Base-by-base conservation (phyloP, 2,113 vertebrate species). In the Xenopus laevis region DNA sequence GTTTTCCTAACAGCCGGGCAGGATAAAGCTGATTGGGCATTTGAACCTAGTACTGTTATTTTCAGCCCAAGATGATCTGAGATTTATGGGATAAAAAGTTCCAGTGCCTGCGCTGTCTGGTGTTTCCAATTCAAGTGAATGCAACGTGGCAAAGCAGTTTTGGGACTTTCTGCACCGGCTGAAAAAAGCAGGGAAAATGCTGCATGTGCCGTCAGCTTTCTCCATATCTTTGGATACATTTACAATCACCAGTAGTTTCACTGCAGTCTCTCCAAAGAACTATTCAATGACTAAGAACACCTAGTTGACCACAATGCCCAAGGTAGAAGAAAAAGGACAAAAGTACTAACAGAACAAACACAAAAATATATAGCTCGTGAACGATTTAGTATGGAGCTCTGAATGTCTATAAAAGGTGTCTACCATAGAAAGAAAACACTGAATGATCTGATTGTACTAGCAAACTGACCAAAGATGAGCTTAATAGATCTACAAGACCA, bases 291-390 rank as follows among this genome's bases (percentile, higher is more conserved):
- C 67, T 47, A 16, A 13, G 12, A 86, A 78, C 85, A 72, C 83
- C 83, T 80, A 87, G 86, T 83, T 85, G 84, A 91, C 82, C 82
- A 81, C 85, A 90, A 93, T 88, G 84, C 81, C 84, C 84, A 82
- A 78, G 71, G 58, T 33, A 44, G 18, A 18, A 17, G 53, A 33
- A 46, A 53, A 52, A 27, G 33, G 78, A 83, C 72, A 78, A 82
- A 33, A 81, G 84, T 30, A 57, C 81, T 76, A 78, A 74, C 11
- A 68, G 75, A 66, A 53, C 62, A 65, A 72, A 71, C n/a, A 65
- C 17, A 62, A 47, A 44, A 33, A 63, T 63, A 71, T 18, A 57
- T 11, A 16, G 13, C 4, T 60, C 60, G 12, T 44, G 53, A 71
- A 45, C 4, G 68, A 47, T 47, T 23, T 68, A 59, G 20, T 45